Evolutionary conservation across 2,888 invertebrate species (phyloP).

Genomic region (Meganola albula): DNA sequence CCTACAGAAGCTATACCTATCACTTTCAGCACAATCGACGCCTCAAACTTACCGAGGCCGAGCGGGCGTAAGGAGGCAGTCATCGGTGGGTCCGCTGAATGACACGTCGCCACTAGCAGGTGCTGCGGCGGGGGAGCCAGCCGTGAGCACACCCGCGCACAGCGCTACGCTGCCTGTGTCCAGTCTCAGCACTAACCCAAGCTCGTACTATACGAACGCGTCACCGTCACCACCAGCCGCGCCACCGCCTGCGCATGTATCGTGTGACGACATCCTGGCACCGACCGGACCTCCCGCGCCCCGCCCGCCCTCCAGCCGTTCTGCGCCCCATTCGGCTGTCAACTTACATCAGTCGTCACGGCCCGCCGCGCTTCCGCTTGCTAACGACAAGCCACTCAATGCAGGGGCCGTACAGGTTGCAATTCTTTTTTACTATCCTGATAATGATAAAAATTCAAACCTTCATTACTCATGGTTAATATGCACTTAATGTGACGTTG

Average conservation of each 20-base stretch:
- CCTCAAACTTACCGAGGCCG: slow-evolving; percentile 79
- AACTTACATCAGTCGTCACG: slow-evolving; percentile 66
- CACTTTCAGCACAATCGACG: slow-evolving; percentile 79
- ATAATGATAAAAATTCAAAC: too few relatives aligned
- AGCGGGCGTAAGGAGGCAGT: slow-evolving; percentile 79
- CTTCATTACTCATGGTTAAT: too few relatives aligned
- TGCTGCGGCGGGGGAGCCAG: slow-evolving; percentile 54
- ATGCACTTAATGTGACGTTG: too few relatives aligned
- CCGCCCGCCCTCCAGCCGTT: slow-evolving; percentile 61
- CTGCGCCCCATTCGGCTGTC: slow-evolving; percentile 69
- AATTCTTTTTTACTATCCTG: too few relatives aligned
- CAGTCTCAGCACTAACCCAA: slow-evolving; percentile 69
- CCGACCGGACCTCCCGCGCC: slow-evolving; percentile 46
- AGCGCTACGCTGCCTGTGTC: slow-evolving; percentile 75
- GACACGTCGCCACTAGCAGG: slow-evolving; percentile 72
- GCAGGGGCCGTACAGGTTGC: slow-evolving; percentile 44
- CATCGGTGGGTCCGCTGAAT: slow-evolving; percentile 79
- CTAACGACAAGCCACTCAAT: slow-evolving; percentile 50
- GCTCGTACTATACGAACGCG: slow-evolving; percentile 80
- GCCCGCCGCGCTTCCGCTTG: slow-evolving; percentile 54
- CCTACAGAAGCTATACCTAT: too few relatives aligned
- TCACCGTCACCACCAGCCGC: slow-evolving; percentile 76
- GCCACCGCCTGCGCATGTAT: slow-evolving; percentile 59
- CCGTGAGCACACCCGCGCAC: slow-evolving; percentile 68
- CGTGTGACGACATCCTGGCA: slow-evolving; percentile 69